Evolutionary conservation across 35 echinoderm and acorn worm genomes (phyloP), one percentile per base, ranked within the genome.

Genomic region (Acanthaster planci): DNA sequence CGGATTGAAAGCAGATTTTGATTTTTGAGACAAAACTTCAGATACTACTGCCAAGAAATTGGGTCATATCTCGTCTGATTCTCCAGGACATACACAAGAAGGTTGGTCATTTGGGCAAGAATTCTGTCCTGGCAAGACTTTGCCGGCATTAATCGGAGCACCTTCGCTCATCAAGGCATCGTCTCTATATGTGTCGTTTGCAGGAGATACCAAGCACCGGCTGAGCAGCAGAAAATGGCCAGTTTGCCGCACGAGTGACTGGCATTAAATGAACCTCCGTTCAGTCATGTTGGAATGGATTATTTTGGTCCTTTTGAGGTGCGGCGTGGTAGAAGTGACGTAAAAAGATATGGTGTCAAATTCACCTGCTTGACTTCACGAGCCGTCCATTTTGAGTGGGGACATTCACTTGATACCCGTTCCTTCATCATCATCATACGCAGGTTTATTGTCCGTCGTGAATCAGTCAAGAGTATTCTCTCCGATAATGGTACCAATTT

Each of bases 401-500:
- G n/a, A n/a, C n/a, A n/a, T n/a, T n/a, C n/a, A n/a, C n/a, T n/a
- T n/a, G n/a, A n/a, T n/a, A n/a, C n/a, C n/a, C n/a, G n/a, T n/a
- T n/a, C n/a, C n/a, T n/a, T n/a, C n/a, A n/a, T n/a, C n/a, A n/a
- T n/a, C n/a, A 55, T 81, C 1, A 35, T 93, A 7, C 34, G 91
- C 18, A 29, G 88, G 22, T 90, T 90, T 67, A 47, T 84, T 5
- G 80, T 36, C 47, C 36, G 77, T 39, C 1, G 86, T 18, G 78
- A 78, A 40, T 38, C 77, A 26, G 78, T 76, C 1, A 82, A 76
- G 51, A 60, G 80, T 18, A 29, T 92, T 39, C 19, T 55, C 39
- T 92, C 90, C 5, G 80, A 92, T 39, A 87, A 87, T 58, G 50
- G 84, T 19, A 87, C 90, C 0, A 92, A 87, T 52, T 87, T 92